Evolutionary conservation across 2,888 invertebrate genomes (phyloP), one percentile per base, ranked within the genome.

Genomic region (Parnassius mnemosyne): DNA sequence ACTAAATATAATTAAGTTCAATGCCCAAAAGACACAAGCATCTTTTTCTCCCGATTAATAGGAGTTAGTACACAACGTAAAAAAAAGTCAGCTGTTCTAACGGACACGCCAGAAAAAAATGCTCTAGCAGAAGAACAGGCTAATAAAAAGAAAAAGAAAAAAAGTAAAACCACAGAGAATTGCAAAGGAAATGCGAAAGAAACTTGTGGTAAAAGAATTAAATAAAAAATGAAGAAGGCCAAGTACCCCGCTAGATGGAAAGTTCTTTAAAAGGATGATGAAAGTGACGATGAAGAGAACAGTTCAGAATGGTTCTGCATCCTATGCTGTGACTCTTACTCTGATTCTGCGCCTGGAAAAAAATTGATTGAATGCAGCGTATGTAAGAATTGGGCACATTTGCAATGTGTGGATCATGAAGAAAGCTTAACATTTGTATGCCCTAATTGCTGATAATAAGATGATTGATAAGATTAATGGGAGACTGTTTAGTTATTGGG

Each of bases 111-210:
- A 51, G 50, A 20, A 51, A 16, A 51, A 51, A 51, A 51, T 16
- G 50, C 50, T 51, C 16, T 51, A 51, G 50, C 20, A 13, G 16
- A 51, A 51, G 50, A 20, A 51, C 50, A 51, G 20, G 20, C 50
- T 13, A 51, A 16, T 20, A 20, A 20, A 20, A 20, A 3, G 2
- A 20, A 20, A 20, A 20, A 20, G 1, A 20, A 20, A 13, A 1
- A 51, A 51, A 51, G 16, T 3, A 13, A 13, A n/a, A 16, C 16
- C 16, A 16, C 16, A 1, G 16, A 16, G 50, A 50, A 50, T 9
- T 12, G 12, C 10, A 13, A 50, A 13, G 1, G 50, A 51, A 51
- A 51, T 5, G 13, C 5, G 13, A 51, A 51, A 51, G 9, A n/a
- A 51, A 51, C 5, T 5, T 25, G 7, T 5, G 34, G 5, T 34